Conservation (phyloP, 92 coral and sea anemone genomes). For the Porites evermanni region DNA sequence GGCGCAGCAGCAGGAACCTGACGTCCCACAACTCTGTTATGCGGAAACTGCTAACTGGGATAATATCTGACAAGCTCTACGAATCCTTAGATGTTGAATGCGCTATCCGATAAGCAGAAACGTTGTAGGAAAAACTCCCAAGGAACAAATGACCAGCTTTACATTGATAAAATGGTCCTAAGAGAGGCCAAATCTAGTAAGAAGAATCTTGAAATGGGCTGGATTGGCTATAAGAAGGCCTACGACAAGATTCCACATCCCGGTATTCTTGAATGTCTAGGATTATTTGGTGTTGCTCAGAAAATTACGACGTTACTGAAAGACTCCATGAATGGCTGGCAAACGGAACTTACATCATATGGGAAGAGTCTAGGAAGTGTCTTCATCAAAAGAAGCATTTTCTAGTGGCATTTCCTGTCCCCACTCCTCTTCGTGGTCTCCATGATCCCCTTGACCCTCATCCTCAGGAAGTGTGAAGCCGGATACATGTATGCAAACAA, state of each 20-base stretch:
- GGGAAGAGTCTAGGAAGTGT: conserved; percentile 10
- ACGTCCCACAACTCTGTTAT: conserved; percentile 11
- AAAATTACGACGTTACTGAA: conserved; percentile 26
- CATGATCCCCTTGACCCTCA: conserved; percentile 2
- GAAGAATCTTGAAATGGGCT: conserved; percentile 35
- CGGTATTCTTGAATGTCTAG: conserved; percentile 48
- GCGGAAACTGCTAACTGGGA: conserved; percentile 65
- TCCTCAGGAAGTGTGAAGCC: conserved; percentile 1
- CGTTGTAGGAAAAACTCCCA: conserved; percentile 26
- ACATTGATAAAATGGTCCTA: conserved; percentile 45
- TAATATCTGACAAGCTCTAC: conserved; percentile 50
- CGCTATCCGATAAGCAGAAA: conserved; percentile 44
- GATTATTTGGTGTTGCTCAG: conserved; percentile 36
- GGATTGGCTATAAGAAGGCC: conserved; percentile 50
- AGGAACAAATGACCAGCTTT: conserved; percentile 62
- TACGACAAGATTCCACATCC: conserved; percentile 48
- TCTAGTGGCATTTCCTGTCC: conserved; percentile 11
- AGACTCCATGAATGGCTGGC: conserved; percentile 27
- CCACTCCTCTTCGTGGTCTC: conserved; percentile 16
- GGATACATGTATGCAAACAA: conserved; percentile 10
- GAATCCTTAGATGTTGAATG: conserved; percentile 24
- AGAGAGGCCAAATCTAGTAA: conserved; percentile 28
- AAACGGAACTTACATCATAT: conserved; percentile 22
- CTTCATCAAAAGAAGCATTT: conserved; percentile 26
- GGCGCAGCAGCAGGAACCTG: too few relatives aligned